Percentiles rank a stretch among this genome's conserved stretches.
Conservation (phyloP, 2,888 invertebrate species). For the Aphidius colemani region DNA sequence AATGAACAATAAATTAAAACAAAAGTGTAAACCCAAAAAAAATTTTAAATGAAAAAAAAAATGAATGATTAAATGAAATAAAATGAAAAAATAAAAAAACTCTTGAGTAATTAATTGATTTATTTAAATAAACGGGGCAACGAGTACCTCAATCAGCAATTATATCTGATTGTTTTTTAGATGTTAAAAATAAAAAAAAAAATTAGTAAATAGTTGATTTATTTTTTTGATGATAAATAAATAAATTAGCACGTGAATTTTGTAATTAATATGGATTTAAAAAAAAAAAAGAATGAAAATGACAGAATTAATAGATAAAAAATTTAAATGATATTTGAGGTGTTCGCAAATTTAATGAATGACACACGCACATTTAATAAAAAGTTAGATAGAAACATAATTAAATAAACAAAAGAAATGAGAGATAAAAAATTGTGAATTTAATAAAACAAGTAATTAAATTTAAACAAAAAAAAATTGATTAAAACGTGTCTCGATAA, state of each 20-base stretch:
- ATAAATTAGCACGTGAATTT: conserved; percentile 21
- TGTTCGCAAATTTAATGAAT: conserved; percentile 13
- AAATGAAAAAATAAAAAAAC: conserved; percentile 21
- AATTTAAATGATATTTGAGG: not conserved
- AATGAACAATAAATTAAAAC: conserved; percentile 20
- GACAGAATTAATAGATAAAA: not conserved
- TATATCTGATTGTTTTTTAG: conserved; percentile 24
- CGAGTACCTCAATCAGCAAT: conserved; percentile 22
- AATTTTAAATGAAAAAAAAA: conserved; percentile 12
- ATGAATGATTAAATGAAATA: conserved; percentile 22
- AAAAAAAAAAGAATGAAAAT: conserved; percentile 20
- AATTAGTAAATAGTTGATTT: conserved; percentile 34
- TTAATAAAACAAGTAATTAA: too few relatives aligned
- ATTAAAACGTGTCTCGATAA: conserved; percentile 44
- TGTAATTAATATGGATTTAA: conserved; percentile 16
- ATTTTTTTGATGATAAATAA: conserved; percentile 34
- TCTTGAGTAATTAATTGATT: conserved; percentile 5
- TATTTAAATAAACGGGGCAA: conserved; percentile 29
- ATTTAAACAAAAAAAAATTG: conserved; percentile 8
- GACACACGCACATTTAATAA: conserved; percentile 27
- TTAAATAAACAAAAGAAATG: conserved; percentile 4
- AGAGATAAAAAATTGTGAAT: not conserved
- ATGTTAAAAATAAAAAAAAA: conserved; percentile 19
- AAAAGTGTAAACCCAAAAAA: conserved; percentile 19
- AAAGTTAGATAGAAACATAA: conserved; percentile 26